A percentile compares a stretch with the other conserved stretches of the same genome.
Evolutionary conservation across 2,888 invertebrate genomes (phyloP).

Genomic region (Drosophila hamatofila): DNA sequence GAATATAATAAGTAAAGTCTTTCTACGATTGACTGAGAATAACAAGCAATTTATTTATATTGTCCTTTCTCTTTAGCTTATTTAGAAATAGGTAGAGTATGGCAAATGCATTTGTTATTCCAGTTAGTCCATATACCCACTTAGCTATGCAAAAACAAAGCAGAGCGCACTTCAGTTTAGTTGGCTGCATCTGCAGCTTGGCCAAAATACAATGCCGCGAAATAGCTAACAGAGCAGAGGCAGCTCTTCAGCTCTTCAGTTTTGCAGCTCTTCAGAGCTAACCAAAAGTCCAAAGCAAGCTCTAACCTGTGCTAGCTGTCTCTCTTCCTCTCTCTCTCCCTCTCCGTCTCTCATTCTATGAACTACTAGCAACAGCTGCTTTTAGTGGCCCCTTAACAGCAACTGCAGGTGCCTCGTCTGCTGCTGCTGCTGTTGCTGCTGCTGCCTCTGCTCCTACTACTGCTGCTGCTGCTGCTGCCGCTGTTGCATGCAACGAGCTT

Average conservation of each 20-base stretch:
- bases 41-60: too few species aligned
- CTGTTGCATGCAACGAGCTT: conserved; percentile 16
- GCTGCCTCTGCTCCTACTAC: conserved; percentile 2
- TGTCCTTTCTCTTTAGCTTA: too few species aligned
- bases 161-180: not conserved
- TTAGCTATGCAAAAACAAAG: not conserved
- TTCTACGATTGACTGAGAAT: too few species aligned
- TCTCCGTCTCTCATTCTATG: not conserved
- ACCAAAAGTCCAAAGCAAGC: conserved; percentile 7
- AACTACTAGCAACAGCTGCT: conserved; percentile 10
- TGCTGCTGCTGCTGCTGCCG: not conserved
- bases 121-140: not conserved
- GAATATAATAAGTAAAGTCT: too few species aligned
- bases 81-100: too few species aligned
- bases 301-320: not conserved
- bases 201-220: conserved; percentile 36
- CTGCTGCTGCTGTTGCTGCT: not conserved
- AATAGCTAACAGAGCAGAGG: conserved; percentile 1
- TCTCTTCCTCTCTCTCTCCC: not conserved
- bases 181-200: conserved; percentile 39
- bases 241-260: not conserved
- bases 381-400: conserved; percentile 17
- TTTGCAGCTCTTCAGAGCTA: conserved; percentile 12
- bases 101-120: too few species aligned
- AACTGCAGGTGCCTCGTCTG: conserved; percentile 4